Conservation (phyloP, 1,140 invertebrate genomes). For the Trichonephila clavata region DNA sequence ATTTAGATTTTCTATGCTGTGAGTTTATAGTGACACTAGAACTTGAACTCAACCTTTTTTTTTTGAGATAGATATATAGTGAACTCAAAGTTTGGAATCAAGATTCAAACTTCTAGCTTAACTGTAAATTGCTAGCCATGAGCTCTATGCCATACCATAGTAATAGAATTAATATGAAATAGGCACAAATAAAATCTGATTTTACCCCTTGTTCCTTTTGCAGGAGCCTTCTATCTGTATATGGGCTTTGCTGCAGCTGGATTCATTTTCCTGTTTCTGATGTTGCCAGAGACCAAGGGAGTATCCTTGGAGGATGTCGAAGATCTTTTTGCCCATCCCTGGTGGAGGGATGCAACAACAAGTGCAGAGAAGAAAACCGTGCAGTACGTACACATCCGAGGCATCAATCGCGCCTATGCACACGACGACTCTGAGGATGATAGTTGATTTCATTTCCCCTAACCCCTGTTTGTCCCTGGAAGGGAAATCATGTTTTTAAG, state of each 20-base stretch:
- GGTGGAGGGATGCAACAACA: conserved; percentile 78
- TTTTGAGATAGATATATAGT: no score
- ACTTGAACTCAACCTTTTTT: no score
- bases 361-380: conserved; percentile 81
- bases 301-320: conserved; percentile 83
- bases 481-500: no score
- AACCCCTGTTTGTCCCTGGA: no score
- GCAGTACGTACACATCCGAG: conserved; percentile 82
- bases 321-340: conserved; percentile 80
- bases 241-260: conserved; percentile 82
- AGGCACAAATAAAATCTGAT: not conserved
- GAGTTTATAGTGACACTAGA: no score
- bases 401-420: conserved; percentile 80
- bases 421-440: conserved; percentile 78
- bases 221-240: conserved; percentile 84
- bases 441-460: conserved; percentile 58
- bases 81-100: no score
- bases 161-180: no score
- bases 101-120: no score
- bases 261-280: conserved; percentile 82
- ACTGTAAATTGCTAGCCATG: no score
- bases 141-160: no score
- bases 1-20: no score
- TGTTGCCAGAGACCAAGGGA: conserved; percentile 84
- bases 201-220: conserved; percentile 65